These are phyloP conservation scores for Hipparchia sbordonii DNA, from an alignment of 2,888 invertebrate genomes.

Conservation along the genomic window DNA sequence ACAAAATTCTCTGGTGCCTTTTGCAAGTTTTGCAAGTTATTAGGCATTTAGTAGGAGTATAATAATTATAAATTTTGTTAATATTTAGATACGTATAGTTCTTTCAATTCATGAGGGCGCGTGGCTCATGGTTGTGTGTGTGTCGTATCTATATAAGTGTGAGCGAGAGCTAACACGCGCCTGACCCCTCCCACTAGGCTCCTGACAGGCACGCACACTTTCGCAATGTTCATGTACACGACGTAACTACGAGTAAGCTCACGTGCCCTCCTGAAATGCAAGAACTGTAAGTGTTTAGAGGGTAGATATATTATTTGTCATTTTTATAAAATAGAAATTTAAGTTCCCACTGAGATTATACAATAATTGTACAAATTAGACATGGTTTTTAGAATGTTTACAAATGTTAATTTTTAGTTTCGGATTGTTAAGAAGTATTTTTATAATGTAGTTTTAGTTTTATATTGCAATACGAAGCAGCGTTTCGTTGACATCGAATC, in stretches of 20 bases:
- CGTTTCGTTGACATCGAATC: conserved; percentile 63
- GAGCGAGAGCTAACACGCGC: too few species aligned
- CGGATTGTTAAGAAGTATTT: conserved; percentile 41
- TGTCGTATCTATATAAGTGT: too few species aligned
- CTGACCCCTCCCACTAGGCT: too few species aligned
- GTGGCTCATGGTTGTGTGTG: too few species aligned
- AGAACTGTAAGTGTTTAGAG: too few species aligned
- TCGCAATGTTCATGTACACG: too few species aligned
- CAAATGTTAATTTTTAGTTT: conserved; percentile 62
- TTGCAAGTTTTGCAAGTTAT: conserved; percentile 22
- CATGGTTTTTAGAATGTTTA: conserved; percentile 69
- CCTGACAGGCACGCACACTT: too few species aligned
- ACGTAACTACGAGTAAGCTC: too few species aligned
- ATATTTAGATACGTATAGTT: background rate
- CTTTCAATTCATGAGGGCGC: too few species aligned
- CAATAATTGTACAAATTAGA: conserved; percentile 68
- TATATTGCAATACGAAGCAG: conserved; percentile 51
- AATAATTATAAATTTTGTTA: background rate
- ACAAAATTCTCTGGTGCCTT: conserved; percentile 36
- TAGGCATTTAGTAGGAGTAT: background rate
- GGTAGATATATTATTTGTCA: background rate
- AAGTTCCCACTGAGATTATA: conserved; percentile 70
- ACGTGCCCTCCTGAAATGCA: too few species aligned
- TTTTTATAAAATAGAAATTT: conserved; percentile 36
- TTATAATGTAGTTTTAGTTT: conserved; percentile 28